These are phyloP conservation scores for Smithornis capensis DNA, from an alignment of 2,113 vertebrate species.

Conservation along the genomic window DNA sequence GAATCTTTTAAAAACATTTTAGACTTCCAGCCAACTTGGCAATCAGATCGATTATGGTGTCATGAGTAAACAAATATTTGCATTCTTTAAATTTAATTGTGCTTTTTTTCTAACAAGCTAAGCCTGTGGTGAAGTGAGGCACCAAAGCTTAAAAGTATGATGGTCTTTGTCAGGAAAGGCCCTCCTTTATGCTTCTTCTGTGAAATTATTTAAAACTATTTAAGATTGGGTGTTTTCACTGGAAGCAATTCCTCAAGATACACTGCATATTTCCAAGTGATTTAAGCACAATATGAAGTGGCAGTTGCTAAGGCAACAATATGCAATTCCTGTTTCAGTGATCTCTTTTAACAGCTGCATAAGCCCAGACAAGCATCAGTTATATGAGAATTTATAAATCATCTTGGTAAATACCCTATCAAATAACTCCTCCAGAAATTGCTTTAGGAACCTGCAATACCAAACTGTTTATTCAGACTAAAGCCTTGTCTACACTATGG, in stretches of 20 bases:
- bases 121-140: neutral
- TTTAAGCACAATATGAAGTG: slow-evolving; percentile 33
- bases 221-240: neutral
- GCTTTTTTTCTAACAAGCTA: neutral
- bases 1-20: neutral
- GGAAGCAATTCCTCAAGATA: slow-evolving; percentile 23
- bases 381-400: slow-evolving; percentile 13
- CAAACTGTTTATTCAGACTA: neutral
- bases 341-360: slow-evolving; percentile 37
- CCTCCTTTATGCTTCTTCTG: neutral
- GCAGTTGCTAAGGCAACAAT: slow-evolving; percentile 62
- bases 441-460: neutral
- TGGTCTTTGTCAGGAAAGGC: neutral
- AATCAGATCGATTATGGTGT: neutral
- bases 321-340: neutral
- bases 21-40: neutral
- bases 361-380: neutral
- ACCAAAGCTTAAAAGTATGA: neutral
- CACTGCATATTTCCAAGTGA: neutral
- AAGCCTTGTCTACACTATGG: neutral
- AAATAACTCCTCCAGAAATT: slow-evolving; percentile 8
- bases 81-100: neutral
- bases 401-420: slow-evolving; percentile 9
- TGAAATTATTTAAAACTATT: slow-evolving; percentile 1
- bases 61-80: neutral